These are phyloP conservation scores for Psophia crepitans DNA, from an alignment of 2,113 vertebrate genomes.

Conservation along the genomic window DNA sequence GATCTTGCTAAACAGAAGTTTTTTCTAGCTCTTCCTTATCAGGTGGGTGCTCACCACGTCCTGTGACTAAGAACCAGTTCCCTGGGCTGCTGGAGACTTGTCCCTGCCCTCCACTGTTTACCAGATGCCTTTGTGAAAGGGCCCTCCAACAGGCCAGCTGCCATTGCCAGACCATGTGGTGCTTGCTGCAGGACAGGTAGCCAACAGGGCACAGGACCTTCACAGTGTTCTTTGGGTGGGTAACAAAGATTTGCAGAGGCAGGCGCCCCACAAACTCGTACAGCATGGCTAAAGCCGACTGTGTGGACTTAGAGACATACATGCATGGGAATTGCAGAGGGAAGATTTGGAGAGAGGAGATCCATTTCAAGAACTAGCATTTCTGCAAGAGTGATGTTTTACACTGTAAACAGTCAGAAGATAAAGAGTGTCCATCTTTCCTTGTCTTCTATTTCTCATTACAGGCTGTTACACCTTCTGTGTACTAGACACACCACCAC, in stretches of 20 bases:
- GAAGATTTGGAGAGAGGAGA: neutral
- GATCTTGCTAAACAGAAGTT: neutral
- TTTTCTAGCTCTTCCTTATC: neutral
- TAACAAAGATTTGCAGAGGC: neutral
- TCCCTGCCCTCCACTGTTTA: neutral
- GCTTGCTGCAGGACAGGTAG: rapidly evolving
- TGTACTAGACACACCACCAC: neutral
- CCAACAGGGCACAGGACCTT: neutral
- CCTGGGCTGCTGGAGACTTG: neutral
- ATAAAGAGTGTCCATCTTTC: neutral
- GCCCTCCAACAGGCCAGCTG: neutral
- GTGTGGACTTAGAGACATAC: neutral
- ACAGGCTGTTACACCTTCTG: neutral
- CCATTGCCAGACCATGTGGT: neutral
- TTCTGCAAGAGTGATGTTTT: neutral
- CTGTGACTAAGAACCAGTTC: neutral
- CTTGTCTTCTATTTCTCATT: neutral
- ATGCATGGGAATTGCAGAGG: neutral
- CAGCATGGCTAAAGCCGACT: neutral
- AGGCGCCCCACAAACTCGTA: neutral
- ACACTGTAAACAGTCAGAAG: neutral
- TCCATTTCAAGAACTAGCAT: neutral
- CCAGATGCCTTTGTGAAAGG: neutral
- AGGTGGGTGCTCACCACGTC: neutral
- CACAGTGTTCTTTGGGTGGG: neutral